These are phyloP conservation scores for Ailurus styani DNA, from an alignment of 2,113 vertebrate genomes.

Conservation along the genomic window DNA sequence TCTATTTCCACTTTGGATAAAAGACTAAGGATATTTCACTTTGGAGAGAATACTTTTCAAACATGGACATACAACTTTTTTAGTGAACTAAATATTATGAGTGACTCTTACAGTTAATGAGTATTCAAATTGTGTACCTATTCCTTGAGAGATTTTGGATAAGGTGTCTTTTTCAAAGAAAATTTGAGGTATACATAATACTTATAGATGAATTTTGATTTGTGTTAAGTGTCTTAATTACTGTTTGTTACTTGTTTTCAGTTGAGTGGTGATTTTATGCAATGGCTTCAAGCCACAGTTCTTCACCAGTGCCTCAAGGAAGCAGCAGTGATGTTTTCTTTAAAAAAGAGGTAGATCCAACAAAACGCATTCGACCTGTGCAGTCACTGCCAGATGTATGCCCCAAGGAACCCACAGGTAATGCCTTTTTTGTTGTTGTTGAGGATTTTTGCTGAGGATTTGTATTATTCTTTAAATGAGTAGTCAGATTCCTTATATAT, in stretches of 20 bases:
- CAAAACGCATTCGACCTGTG: slow-evolving; percentile 80
- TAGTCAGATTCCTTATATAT: slow-evolving; percentile 14
- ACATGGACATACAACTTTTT: neutral
- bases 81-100: slow-evolving; percentile 25
- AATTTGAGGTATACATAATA: slow-evolving; percentile 1
- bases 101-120: neutral
- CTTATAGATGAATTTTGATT: neutral
- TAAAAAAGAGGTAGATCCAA: slow-evolving; percentile 88
- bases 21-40: slow-evolving; percentile 20
- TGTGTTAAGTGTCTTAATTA: slow-evolving; percentile 32
- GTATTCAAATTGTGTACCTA: neutral
- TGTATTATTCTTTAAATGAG: slow-evolving; percentile 44
- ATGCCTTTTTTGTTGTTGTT: neutral
- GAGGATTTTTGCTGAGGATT: slow-evolving; percentile 14
- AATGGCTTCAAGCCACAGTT: slow-evolving; percentile 96
- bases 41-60: slow-evolving; percentile 15
- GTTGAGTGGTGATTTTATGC: slow-evolving; percentile 88
- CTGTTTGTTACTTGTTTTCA: slow-evolving; percentile 79
- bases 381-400: slow-evolving; percentile 96
- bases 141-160: slow-evolving; percentile 30
- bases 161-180: neutral
- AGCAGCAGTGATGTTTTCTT: slow-evolving; percentile 87
- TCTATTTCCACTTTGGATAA: slow-evolving; percentile 15
- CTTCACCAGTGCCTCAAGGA: slow-evolving; percentile 90
- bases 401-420: slow-evolving; percentile 95